A percentile compares a stretch with the other conserved stretches of the same genome.
Evolutionary conservation across 2,888 invertebrate species (phyloP).

Genomic region (Danaus chrysippus): DNA sequence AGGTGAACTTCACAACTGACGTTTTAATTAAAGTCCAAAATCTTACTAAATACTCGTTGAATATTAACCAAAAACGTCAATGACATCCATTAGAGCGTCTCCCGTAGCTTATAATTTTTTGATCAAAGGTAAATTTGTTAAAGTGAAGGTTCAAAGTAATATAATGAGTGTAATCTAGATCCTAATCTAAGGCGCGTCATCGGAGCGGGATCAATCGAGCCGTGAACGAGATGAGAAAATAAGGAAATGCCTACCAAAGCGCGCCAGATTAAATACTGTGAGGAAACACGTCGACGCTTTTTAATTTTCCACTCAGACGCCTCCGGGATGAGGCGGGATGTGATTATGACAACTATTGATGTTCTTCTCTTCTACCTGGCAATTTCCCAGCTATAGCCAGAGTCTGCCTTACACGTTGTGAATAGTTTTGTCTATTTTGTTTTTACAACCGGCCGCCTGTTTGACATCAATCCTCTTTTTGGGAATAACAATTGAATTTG

Average conservation of each 20-base stretch:
- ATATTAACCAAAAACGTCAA: too few species aligned
- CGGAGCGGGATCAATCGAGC: slow-evolving; percentile 14
- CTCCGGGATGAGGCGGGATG: slow-evolving; percentile 17
- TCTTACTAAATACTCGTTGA: too few species aligned
- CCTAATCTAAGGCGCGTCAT: slow-evolving; percentile 7
- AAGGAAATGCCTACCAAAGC: slow-evolving; percentile 29
- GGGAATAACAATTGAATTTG: too few species aligned
- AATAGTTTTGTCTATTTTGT: too few species aligned
- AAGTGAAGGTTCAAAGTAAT: slow-evolving; percentile 3
- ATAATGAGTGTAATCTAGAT: slow-evolving; percentile 9
- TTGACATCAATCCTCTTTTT: too few species aligned
- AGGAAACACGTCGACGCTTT: slow-evolving; percentile 9
- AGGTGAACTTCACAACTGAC: too few species aligned
- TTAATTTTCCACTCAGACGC: slow-evolving; percentile 33
- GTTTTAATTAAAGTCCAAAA: too few species aligned
- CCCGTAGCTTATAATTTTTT: not conserved
- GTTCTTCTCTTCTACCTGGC: too few species aligned
- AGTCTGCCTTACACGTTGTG: too few species aligned
- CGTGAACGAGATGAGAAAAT: slow-evolving; percentile 26
- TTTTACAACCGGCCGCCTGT: too few species aligned
- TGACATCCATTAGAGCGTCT: too few species aligned
- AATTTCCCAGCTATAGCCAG: too few species aligned
- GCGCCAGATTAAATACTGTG: slow-evolving; percentile 27
- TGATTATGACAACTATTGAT: not conserved
- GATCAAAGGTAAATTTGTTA: not conserved